Conservation (phyloP, 2,888 invertebrate species). For the Tetropium fuscum region DNA sequence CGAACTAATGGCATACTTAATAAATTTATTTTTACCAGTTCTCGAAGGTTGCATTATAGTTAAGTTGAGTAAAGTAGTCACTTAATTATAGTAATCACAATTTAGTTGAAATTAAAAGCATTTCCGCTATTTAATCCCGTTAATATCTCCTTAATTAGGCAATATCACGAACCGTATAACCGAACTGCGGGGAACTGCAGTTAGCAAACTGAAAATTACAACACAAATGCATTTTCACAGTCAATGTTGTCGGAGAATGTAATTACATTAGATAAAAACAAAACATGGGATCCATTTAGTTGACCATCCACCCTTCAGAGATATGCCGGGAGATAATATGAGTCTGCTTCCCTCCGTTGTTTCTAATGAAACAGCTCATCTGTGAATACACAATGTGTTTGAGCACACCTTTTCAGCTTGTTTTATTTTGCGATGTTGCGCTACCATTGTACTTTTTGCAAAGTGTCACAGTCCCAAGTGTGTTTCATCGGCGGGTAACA, state of each 20-base stretch:
- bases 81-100: conserved; percentile 44
- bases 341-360: conserved; percentile 1
- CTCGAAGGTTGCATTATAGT: conserved; percentile 8
- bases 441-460: conserved; percentile 2
- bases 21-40: neutral
- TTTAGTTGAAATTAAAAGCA: conserved; percentile 50
- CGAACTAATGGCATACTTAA: neutral
- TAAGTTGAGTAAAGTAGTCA: conserved; percentile 30
- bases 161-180: conserved; percentile 40
- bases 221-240: conserved; percentile 51
- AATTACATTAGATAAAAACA: conserved; percentile 49
- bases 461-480: no score
- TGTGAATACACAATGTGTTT: conserved; percentile 25
- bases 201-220: conserved; percentile 50
- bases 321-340: conserved; percentile 7
- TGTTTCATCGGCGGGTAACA: no score
- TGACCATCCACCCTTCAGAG: conserved; percentile 20
- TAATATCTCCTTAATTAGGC: conserved; percentile 50
- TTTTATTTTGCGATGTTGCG: conserved; percentile 12
- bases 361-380: conserved; percentile 27
- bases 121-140: conserved; percentile 42
- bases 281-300: conserved; percentile 23
- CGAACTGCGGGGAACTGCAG: conserved; percentile 46
- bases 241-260: conserved; percentile 48
- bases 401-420: conserved; percentile 16